phyloP scores from a whole-genome alignment of 2,888 invertebrate species.

The Liposcelis brunnea region DNA sequence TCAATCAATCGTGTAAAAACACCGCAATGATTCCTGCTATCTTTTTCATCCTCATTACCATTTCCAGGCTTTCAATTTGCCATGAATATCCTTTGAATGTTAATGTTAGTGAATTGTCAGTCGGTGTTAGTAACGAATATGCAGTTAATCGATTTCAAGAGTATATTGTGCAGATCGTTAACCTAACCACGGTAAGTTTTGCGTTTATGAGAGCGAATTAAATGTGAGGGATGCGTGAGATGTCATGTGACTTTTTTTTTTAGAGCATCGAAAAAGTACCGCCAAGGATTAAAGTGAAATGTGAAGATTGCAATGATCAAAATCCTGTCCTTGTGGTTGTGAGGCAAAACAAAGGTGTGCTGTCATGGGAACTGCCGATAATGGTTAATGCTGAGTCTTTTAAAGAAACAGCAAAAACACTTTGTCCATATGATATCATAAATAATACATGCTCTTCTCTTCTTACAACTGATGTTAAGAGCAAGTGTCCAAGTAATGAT shows the following conservation, averaged over 20 bases:
- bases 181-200: conserved; percentile 3
- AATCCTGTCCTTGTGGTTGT: conserved; percentile 57
- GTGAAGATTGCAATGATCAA: conserved; percentile 32
- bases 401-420: conserved; percentile 17
- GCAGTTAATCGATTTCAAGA: neutral
- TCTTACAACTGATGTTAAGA: neutral
- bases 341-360: conserved; percentile 51
- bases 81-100: neutral
- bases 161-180: conserved; percentile 1
- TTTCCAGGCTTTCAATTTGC: too few relatives aligned
- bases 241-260: too few relatives aligned
- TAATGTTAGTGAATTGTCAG: neutral
- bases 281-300: conserved; percentile 5
- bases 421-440: conserved; percentile 4
- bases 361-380: conserved; percentile 65
- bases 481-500: conserved; percentile 10
- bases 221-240: too few relatives aligned
- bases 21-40: too few relatives aligned
- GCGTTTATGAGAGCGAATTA: too few relatives aligned
- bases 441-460: neutral
- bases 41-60: too few relatives aligned
- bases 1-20: too few relatives aligned
- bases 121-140: neutral
- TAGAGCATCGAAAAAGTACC: neutral
- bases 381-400: conserved; percentile 25